Conservation (phyloP, 1,140 invertebrate genomes). For the Drosophila orosa region DNA sequence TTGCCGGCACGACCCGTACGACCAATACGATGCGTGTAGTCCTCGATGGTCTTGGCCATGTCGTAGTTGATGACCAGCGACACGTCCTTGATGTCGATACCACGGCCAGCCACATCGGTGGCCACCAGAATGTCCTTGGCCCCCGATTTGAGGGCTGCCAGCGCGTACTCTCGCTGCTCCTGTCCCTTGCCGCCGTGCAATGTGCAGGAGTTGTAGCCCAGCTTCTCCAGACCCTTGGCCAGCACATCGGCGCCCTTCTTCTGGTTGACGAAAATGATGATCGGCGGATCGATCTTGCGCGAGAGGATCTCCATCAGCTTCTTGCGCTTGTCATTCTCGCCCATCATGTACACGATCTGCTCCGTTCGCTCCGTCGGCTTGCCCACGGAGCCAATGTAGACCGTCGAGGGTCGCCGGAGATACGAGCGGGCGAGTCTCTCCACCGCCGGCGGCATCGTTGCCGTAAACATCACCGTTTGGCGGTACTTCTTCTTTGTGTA, state of each 20-base stretch:
- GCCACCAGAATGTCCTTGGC: constrained; percentile 99
- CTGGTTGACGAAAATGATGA: constrained; percentile 99
- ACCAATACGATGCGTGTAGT: constrained; percentile 99
- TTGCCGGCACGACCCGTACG: constrained; percentile 99
- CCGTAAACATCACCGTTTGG: constrained; percentile 99
- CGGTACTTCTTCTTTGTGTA: constrained; percentile 98
- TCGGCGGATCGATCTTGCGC: constrained; percentile 95
- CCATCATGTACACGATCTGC: constrained; percentile 98
- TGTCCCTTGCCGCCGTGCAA: constrained; percentile 99
- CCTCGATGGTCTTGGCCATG: constrained; percentile 99
- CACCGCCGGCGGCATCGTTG: constrained; percentile 99
- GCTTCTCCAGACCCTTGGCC: constrained; percentile 98
- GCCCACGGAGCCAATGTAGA: constrained; percentile 99
- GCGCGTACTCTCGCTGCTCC: constrained; percentile 99
- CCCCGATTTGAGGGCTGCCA: constrained; percentile 97
- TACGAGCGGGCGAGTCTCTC: constrained; percentile 98
- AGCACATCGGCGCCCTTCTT: constrained; percentile 99
- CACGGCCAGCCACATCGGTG: constrained; percentile 99
- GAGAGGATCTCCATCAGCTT: constrained; percentile 95
- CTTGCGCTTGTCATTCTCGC: constrained; percentile 96
- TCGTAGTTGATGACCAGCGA: constrained; percentile 99
- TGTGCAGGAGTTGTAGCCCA: constrained; percentile 98
- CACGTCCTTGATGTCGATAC: constrained; percentile 99
- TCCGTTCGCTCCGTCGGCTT: constrained; percentile 99
- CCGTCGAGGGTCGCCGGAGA: constrained; percentile 96